Evolutionary conservation across 2,113 vertebrate species (phyloP).

Genomic region (Trematomus loennbergii): DNA sequence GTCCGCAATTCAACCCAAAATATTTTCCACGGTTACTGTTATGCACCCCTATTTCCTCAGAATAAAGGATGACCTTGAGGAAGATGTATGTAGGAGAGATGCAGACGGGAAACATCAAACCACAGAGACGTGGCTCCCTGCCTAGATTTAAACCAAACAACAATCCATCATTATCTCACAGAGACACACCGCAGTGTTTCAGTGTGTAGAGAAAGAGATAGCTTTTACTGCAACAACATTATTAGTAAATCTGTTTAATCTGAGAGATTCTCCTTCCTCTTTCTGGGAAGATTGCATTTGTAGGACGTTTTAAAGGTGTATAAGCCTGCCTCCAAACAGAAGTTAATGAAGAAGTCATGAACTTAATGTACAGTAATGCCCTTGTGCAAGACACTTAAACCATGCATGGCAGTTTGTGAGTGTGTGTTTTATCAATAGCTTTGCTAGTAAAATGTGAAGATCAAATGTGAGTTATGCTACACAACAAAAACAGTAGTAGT

Average conservation of each 20-base stretch:
- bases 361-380: too few species aligned
- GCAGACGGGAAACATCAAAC: constrained; percentile 58
- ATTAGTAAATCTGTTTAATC: background rate
- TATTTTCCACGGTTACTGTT: background rate
- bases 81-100: constrained; percentile 49
- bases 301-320: background rate
- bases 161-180: constrained; percentile 65
- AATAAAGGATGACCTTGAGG: constrained; percentile 14
- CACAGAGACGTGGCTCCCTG: constrained; percentile 52
- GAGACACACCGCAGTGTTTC: constrained; percentile 39
- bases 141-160: constrained; percentile 62
- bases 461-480: too few species aligned
- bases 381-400: too few species aligned
- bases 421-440: too few species aligned
- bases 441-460: too few species aligned
- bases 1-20: constrained; percentile 3
- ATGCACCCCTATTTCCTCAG: background rate
- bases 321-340: too few species aligned
- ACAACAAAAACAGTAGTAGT: too few species aligned
- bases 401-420: too few species aligned
- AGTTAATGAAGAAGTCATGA: too few species aligned
- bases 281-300: too few species aligned
- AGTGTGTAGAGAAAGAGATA: background rate
- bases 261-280: too few species aligned
- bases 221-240: background rate